Base-by-base conservation (phyloP, 37 sponge, comb jelly and placozoan species). In the Halisarca cf. caerulea region DNA sequence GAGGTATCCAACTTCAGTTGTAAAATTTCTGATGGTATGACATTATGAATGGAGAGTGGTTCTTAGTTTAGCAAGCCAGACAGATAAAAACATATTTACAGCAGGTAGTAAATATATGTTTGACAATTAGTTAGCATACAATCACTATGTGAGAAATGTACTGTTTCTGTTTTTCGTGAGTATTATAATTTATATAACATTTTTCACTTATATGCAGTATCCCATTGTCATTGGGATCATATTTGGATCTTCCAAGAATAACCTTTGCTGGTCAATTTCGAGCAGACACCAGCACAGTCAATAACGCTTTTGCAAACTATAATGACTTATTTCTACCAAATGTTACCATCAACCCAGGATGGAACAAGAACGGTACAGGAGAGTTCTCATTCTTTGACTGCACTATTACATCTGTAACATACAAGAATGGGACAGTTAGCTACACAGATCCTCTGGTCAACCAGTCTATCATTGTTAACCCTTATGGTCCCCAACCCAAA, bases 281-380 rank as follows among this genome's bases (percentile, higher is more conserved):
- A 32, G 59, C 82, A 1, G 64, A 81, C 37, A 32, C 66, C 58
- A 24, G 8, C 17, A 81, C 82, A 7, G 59, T 30, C 30, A 81
- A 81, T 64, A 81, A 81, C 9, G 42, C 23, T 2, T 0, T 55
- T 6, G 23, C 23, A 1, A 81, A 60, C 64, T 81, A 47, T 58
- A 58, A 24, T 38, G 21, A 38, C 37, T 30, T 35, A 71, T 23
- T 23, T 27, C 23, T 24, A 37, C 25, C 15, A 28, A 68, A 28
- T 68, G 69, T 17, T 1, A 9, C 15, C 30, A 32, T 68, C 34
- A 32, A 34, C 17, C 69, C 69, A 68, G 0, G 2, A 6, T 81
- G 82, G 82, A 81, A 66, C 27, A 3, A 64, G n/a, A 62, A 39
- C n/a, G 82, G 82, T 30, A 57, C 82, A 28, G 82, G 82, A 62